phyloP scores from a whole-genome alignment of 2,888 invertebrate species.

The Tetragonula carbonaria region DNA sequence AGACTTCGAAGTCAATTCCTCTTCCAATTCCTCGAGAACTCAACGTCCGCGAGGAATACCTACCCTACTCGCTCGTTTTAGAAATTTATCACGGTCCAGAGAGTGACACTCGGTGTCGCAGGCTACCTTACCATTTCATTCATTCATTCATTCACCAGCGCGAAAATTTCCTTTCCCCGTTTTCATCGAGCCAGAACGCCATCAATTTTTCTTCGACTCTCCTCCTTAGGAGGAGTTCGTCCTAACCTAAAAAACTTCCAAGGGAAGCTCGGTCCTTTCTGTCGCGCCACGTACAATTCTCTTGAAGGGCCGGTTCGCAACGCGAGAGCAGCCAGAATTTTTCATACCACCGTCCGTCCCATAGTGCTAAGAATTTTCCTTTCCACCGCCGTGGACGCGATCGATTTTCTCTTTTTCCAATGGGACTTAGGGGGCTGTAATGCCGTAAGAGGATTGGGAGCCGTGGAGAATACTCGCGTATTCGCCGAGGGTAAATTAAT shows the following conservation, averaged over 20 bases:
- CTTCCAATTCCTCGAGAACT: background rate
- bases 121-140: background rate
- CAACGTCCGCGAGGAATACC: background rate
- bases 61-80: background rate
- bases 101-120: background rate
- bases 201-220: constrained; percentile 3
- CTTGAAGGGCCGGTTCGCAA: background rate
- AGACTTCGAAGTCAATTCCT: background rate
- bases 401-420: background rate
- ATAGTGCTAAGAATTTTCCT: background rate
- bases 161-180: background rate
- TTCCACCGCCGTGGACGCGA: background rate
- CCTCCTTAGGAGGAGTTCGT: background rate
- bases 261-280: background rate
- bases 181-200: background rate
- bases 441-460: constrained; percentile 12
- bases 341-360: background rate
- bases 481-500: constrained; percentile 46
- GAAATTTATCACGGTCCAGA: constrained; percentile 1
- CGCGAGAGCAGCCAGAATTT: background rate
- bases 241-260: background rate
- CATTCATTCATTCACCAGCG: background rate
- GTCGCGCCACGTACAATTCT: background rate
- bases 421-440: background rate
- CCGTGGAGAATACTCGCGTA: background rate